Conservation (phyloP, 2,888 invertebrate genomes). For the Microplitis manilae region DNA sequence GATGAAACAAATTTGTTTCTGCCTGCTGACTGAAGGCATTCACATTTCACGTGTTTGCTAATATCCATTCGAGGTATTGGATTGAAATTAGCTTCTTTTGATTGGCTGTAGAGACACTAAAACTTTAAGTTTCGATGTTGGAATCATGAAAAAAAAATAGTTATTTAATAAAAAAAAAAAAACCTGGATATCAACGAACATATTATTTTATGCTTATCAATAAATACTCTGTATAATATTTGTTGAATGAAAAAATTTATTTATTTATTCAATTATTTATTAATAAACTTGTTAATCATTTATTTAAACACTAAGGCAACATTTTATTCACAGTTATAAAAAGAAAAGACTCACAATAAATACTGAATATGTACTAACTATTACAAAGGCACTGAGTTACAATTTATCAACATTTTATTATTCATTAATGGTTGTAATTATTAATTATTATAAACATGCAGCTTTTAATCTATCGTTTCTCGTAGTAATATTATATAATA, state of each 20-base stretch:
- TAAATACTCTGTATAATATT: neutral
- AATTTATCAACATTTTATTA: neutral
- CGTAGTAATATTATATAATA: slow-evolving; percentile 35
- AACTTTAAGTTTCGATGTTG: too few relatives aligned
- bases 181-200: neutral
- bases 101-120: too few relatives aligned
- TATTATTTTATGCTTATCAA: neutral
- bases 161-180: neutral
- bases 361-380: slow-evolving; percentile 57
- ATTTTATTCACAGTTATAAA: slow-evolving; percentile 58
- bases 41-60: too few relatives aligned
- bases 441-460: slow-evolving; percentile 23
- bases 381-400: slow-evolving; percentile 62
- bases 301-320: slow-evolving; percentile 47
- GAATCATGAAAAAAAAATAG: too few relatives aligned
- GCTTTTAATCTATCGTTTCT: slow-evolving; percentile 18
- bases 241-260: slow-evolving; percentile 28
- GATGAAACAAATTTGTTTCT: too few relatives aligned
- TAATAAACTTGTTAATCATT: neutral
- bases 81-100: too few relatives aligned
- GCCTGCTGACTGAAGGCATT: too few relatives aligned
- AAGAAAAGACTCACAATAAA: slow-evolving; percentile 59
- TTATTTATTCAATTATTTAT: slow-evolving; percentile 41
- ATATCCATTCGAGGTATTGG: too few relatives aligned
- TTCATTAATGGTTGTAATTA: slow-evolving; percentile 17